Percentiles rank a stretch among this genome's conserved stretches.
phyloP scores from a whole-genome alignment of 2,113 vertebrate species.

The Greenwoodochromis staneri region DNA sequence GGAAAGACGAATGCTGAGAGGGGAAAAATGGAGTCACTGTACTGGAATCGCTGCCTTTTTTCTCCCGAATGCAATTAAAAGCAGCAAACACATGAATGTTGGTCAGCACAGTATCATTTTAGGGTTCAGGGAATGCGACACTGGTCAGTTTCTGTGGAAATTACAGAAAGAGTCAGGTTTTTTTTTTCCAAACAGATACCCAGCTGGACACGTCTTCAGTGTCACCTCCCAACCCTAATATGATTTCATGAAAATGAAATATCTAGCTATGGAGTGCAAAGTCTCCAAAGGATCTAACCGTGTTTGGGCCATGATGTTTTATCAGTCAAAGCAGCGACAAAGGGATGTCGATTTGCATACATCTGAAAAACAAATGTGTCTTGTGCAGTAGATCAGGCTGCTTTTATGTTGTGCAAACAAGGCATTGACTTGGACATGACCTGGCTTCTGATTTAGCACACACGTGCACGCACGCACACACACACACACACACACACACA shows the following conservation, averaged over 20 bases:
- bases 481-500: neutral
- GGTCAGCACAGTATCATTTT: neutral
- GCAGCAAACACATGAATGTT: neutral
- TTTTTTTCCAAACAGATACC: neutral
- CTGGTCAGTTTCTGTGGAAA: constrained; percentile 17
- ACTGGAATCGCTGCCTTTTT: neutral
- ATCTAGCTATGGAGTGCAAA: neutral
- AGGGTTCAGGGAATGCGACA: neutral
- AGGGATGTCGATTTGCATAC: constrained; percentile 31
- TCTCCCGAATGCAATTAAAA: neutral
- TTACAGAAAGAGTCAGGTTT: neutral
- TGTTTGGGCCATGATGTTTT: neutral
- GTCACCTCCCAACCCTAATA: neutral
- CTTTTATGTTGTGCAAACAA: constrained; percentile 5
- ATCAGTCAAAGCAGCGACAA: neutral
- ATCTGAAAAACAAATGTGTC: constrained; percentile 46
- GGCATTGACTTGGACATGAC: constrained; percentile 32
- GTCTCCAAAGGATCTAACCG: neutral
- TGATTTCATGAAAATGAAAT: neutral
- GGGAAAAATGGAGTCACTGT: constrained; percentile 28
- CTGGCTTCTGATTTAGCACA: neutral
- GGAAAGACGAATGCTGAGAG: constrained; percentile 25
- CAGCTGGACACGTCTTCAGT: neutral
- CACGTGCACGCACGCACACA: accelerated
- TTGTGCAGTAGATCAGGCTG: neutral